Percentiles rank a stretch among this genome's conserved stretches.
Evolutionary conservation across 2,797 vertebrate species (phyloP).

Genomic region (Enteromius treurensis): DNA sequence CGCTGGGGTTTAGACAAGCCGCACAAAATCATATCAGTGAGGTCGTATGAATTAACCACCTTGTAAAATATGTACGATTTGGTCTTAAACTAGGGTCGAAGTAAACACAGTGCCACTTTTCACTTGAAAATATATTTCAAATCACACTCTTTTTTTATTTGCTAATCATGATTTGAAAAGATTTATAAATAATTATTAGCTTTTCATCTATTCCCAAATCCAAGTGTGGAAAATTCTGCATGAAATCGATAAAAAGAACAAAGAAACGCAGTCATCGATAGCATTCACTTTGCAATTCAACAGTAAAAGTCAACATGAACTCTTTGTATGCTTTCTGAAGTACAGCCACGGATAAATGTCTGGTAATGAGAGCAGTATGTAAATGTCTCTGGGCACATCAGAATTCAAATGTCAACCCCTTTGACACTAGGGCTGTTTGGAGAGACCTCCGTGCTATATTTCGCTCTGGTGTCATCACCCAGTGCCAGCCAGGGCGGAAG

Average conservation of each 20-base stretch:
- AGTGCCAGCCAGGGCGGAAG: constrained; percentile 67
- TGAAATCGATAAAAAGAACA: background rate
- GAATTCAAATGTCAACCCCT: constrained; percentile 63
- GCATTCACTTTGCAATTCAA: background rate
- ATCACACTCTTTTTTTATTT: background rate
- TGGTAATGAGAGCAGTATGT: constrained; percentile 30
- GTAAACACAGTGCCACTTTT: background rate
- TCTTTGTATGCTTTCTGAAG: constrained; percentile 10
- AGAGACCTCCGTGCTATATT: constrained; percentile 65
- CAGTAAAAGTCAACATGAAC: background rate
- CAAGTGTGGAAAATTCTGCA: background rate
- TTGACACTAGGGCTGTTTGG: constrained; percentile 60
- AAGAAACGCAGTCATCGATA: background rate
- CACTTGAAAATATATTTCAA: background rate
- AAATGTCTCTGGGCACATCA: constrained; percentile 49
- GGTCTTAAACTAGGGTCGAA: background rate
- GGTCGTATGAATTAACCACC: too few relatives aligned
- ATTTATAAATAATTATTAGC: background rate
- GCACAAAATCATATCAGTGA: too few relatives aligned
- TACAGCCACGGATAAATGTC: constrained; percentile 11
- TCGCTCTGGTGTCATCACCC: constrained; percentile 59
- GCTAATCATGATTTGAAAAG: background rate
- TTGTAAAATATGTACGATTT: too few relatives aligned
- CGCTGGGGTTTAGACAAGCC: too few relatives aligned
- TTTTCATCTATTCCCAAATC: background rate